These are phyloP conservation scores for Mesopsocus fuscifrons DNA, from an alignment of 2,888 invertebrate species.

Conservation along the genomic window DNA sequence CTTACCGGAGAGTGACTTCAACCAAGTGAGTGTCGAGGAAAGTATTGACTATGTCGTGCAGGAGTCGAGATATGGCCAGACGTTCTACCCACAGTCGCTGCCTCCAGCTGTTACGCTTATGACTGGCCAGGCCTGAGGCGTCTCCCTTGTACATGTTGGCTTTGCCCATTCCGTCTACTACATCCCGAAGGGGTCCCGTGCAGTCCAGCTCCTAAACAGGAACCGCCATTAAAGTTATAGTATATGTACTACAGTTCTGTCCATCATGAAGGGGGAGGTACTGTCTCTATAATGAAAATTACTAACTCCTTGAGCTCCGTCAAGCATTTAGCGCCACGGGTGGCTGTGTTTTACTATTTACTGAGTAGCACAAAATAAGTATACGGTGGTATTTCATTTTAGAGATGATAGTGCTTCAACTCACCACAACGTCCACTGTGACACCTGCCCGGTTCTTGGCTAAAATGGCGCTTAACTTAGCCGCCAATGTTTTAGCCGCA, in stretches of 20 bases:
- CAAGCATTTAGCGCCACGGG: too few species aligned
- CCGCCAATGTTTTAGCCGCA: neutral
- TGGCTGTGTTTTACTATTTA: too few species aligned
- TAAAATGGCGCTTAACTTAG: neutral
- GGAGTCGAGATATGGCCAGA: slow-evolving; percentile 1
- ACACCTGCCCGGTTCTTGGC: neutral
- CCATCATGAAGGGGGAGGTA: too few species aligned
- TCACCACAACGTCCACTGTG: neutral
- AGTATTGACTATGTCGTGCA: neutral
- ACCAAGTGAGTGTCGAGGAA: slow-evolving; percentile 1
- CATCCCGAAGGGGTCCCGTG: neutral
- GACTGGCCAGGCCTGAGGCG: neutral
- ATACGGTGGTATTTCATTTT: too few species aligned
- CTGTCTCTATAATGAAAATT: too few species aligned
- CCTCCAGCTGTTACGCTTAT: neutral
- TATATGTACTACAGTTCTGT: too few species aligned
- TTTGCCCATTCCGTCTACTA: neutral
- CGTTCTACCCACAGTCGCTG: slow-evolving; percentile 4
- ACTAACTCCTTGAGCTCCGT: too few species aligned
- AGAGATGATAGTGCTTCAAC: too few species aligned
- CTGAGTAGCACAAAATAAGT: too few species aligned
- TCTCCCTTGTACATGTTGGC: neutral
- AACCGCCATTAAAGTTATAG: too few species aligned
- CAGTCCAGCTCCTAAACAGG: slow-evolving; percentile 2
- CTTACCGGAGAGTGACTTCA: slow-evolving; percentile 3